Conservation (phyloP, 2,797 vertebrate genomes). For the Sebastes hubbsi region DNA sequence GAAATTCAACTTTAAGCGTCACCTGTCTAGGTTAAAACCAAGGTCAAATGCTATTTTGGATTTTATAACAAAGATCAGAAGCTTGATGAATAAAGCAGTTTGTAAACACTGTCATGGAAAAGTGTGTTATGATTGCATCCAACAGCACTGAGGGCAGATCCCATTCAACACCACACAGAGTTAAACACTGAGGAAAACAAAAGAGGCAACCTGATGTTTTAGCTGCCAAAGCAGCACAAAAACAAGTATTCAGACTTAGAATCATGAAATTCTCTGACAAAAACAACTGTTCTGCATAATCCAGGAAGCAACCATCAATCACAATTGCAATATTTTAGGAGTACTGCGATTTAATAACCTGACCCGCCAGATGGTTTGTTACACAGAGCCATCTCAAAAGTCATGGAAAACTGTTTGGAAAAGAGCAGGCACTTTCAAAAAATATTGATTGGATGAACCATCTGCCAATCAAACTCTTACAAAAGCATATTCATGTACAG, state of each 20-base stretch:
- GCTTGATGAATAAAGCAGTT: constrained; percentile 3
- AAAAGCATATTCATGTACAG: no score
- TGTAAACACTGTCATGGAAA: constrained; percentile 13
- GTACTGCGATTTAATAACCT: neutral
- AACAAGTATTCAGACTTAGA: neutral
- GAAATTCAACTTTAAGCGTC: neutral
- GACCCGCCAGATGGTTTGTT: no score
- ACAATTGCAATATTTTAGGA: neutral
- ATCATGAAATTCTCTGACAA: neutral
- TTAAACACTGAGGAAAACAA: constrained; percentile 9
- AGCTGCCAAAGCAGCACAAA: neutral
- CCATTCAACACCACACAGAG: neutral
- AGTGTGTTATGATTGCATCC: neutral
- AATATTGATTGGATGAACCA: no score
- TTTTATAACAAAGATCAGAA: neutral
- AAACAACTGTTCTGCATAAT: neutral
- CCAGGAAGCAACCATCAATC: neutral
- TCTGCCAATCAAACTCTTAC: no score
- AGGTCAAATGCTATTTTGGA: neutral
- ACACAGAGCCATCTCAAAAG: no score
- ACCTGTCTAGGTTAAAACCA: neutral
- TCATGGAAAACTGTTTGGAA: no score
- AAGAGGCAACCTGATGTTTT: neutral
- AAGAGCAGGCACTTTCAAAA: no score
- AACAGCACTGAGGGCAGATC: neutral